Conservation (phyloP, 2,113 vertebrate genomes). For the Prionailurus bengalensis region DNA sequence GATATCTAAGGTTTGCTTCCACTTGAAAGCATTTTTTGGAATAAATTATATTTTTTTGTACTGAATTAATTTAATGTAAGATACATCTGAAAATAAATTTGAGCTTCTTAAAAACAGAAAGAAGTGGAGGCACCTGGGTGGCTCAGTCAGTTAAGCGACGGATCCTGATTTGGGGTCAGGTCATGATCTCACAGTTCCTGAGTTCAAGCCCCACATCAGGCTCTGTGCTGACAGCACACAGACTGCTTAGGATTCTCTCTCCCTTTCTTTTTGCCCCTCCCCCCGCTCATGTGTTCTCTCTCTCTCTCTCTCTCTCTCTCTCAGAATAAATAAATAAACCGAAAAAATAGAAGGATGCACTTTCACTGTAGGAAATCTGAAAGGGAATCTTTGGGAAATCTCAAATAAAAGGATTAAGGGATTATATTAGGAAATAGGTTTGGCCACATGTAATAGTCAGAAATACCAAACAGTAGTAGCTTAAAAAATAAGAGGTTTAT, state of each 20-base stretch:
- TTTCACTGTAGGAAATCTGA: background rate
- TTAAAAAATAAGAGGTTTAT: background rate
- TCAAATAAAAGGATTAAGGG: constrained; percentile 1
- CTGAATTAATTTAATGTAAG: background rate
- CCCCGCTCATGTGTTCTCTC: too few relatives aligned
- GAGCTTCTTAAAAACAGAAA: constrained; percentile 45
- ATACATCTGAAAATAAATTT: background rate
- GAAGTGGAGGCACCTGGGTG: background rate
- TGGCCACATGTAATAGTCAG: background rate
- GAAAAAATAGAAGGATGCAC: constrained; percentile 18
- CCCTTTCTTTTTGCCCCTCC: too few relatives aligned
- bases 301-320: too few relatives aligned
- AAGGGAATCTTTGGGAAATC: background rate
- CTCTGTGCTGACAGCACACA: too few relatives aligned
- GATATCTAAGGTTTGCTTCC: background rate
- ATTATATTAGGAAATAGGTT: background rate
- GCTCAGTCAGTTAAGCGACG: too few relatives aligned
- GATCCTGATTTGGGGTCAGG: too few relatives aligned
- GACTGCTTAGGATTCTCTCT: too few relatives aligned
- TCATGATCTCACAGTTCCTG: too few relatives aligned
- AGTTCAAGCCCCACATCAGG: too few relatives aligned
- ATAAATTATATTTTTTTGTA: constrained; percentile 1
- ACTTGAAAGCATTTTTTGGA: background rate
- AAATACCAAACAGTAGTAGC: background rate
- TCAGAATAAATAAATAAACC: too few relatives aligned